Conservation (phyloP, 2,888 invertebrate species). For the Ernsta delagoae region DNA sequence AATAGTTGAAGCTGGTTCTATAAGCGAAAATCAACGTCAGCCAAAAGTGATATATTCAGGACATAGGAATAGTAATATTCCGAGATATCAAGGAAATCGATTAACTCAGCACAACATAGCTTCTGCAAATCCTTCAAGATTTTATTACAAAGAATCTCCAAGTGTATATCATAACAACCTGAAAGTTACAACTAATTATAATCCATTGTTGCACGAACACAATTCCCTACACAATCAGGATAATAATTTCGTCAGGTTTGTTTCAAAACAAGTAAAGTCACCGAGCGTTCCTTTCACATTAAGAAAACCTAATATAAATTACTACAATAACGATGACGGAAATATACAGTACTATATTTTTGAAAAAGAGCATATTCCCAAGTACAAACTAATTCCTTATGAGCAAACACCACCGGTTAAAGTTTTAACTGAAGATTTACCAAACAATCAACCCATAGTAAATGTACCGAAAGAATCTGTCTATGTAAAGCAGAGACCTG, state of each 20-base stretch:
- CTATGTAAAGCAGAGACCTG: conserved; percentile 65
- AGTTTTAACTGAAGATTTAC: conserved; percentile 45
- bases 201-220: conserved; percentile 56
- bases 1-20: conserved; percentile 49
- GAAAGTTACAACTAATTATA: conserved; percentile 59
- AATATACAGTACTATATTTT: conserved; percentile 70
- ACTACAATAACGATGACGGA: conserved; percentile 58
- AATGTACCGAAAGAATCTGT: conserved; percentile 59
- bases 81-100: conserved; percentile 77
- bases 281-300: conserved; percentile 53
- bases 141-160: conserved; percentile 69
- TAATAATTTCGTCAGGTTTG: conserved; percentile 55
- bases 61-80: conserved; percentile 68
- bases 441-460: conserved; percentile 55
- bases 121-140: conserved; percentile 74
- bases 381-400: conserved; percentile 79
- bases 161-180: conserved; percentile 53
- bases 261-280: conserved; percentile 59
- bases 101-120: conserved; percentile 77
- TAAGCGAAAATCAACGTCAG: conserved; percentile 56
- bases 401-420: conserved; percentile 77
- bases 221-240: conserved; percentile 51
- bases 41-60: conserved; percentile 64
- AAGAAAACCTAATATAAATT: conserved; percentile 64
- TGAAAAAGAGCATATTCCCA: conserved; percentile 65